Evolutionary conservation across 2,888 invertebrate species (phyloP).

Genomic region (Incurvaria masculella): DNA sequence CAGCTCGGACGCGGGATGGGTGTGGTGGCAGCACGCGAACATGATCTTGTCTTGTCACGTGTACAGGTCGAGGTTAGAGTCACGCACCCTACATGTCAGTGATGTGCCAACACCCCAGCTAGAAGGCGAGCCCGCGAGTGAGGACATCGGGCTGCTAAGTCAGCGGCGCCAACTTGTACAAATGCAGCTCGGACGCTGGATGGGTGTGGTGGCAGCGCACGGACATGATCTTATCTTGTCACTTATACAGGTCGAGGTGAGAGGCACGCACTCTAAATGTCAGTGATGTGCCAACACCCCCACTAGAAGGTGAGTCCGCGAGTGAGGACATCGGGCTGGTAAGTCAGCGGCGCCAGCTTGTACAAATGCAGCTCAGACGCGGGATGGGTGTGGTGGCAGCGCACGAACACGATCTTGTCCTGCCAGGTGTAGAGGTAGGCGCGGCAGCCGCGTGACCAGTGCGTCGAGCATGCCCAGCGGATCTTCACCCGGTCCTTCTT

Average conservation of each 20-base stretch:
- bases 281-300: too few species aligned
- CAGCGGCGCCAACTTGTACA: not conserved
- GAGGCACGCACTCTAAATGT: too few species aligned
- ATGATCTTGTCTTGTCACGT: not conserved
- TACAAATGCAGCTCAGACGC: not conserved
- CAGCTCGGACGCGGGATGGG: not conserved
- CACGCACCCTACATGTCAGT: too few species aligned
- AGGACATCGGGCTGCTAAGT: not conserved
- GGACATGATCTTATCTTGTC: not conserved
- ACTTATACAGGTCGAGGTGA: not conserved
- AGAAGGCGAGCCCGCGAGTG: too few species aligned
- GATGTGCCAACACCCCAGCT: too few species aligned
- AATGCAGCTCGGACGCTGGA: not conserved
- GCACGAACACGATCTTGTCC: not conserved
- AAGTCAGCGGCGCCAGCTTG: not conserved
- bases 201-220: not conserved
- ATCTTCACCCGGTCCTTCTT: not conserved
- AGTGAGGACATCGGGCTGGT: not conserved
- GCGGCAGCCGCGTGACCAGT: not conserved
- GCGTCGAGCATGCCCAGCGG: not conserved
- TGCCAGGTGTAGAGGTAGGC: not conserved
- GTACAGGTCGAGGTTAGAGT: too few species aligned
- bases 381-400: not conserved
- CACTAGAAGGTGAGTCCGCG: too few species aligned
- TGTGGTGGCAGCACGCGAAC: not conserved